These are phyloP conservation scores for Trichonephila inaurata DNA, from an alignment of 1,140 invertebrate species.

Conservation along the genomic window DNA sequence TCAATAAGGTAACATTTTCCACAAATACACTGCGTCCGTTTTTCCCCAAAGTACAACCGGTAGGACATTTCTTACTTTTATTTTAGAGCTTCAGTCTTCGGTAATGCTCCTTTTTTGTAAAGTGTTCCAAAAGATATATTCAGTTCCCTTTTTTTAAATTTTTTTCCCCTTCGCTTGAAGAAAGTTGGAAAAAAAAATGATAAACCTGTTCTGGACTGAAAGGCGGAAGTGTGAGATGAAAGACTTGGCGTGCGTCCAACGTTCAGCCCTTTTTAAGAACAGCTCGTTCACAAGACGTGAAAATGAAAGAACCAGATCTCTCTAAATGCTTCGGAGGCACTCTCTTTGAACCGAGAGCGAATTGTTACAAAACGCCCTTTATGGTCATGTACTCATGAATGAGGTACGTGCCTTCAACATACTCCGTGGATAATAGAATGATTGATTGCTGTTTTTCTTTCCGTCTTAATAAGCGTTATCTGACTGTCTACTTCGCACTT, in stretches of 20 bases:
- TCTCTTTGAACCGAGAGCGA: too few relatives aligned
- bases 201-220: slow-evolving; percentile 5
- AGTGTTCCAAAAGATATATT: slow-evolving; percentile 1
- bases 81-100: not conserved
- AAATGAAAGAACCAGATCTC: not conserved
- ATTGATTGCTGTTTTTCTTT: not conserved
- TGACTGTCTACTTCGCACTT: too few relatives aligned
- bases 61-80: not conserved
- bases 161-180: not conserved
- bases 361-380: not conserved
- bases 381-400: not conserved
- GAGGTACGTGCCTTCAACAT: not conserved
- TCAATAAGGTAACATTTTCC: not conserved
- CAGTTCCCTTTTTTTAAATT: not conserved
- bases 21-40: not conserved
- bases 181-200: not conserved
- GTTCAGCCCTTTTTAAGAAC: not conserved
- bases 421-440: not conserved
- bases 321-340: too few relatives aligned
- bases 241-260: not conserved
- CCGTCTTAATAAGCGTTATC: not conserved
- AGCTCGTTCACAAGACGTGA: not conserved
- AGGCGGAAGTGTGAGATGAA: slow-evolving; percentile 25
- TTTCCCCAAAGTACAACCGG: not conserved
- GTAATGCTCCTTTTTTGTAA: not conserved